Evolutionary conservation across 92 coral and sea anemone genomes (phyloP).

Genomic region (Bergia sp.): DNA sequence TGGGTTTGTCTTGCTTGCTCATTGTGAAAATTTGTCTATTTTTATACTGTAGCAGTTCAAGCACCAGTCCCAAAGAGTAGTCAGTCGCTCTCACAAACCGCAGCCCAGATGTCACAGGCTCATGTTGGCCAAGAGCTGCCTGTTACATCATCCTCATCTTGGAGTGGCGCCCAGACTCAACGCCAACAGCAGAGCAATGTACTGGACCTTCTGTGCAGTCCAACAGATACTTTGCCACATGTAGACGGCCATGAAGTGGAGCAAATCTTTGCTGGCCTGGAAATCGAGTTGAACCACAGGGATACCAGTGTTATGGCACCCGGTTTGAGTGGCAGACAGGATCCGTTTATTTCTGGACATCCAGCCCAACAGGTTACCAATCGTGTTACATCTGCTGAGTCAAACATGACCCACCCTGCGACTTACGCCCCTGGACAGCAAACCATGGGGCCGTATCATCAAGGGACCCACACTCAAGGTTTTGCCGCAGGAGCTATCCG

Average conservation of each 20-base stretch:
- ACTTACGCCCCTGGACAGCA: constrained; percentile 53
- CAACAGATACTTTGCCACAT: constrained; percentile 85
- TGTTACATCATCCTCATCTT: constrained; percentile 50
- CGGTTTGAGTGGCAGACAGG: constrained; percentile 67
- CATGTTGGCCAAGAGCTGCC: constrained; percentile 26
- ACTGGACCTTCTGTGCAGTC: constrained; percentile 76
- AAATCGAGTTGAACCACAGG: constrained; percentile 78
- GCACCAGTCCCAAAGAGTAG: constrained; percentile 20
- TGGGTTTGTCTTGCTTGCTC: not conserved
- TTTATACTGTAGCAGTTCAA: not conserved
- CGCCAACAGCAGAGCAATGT: constrained; percentile 76
- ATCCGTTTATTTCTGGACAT: constrained; percentile 42
- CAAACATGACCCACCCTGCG: constrained; percentile 39
- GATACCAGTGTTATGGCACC: constrained; percentile 48
- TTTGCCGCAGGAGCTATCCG: constrained; percentile 40
- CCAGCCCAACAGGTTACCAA: constrained; percentile 40
- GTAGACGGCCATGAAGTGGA: constrained; percentile 98
- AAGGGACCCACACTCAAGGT: constrained; percentile 37
- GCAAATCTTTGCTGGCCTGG: constrained; percentile 92
- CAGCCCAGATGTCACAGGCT: constrained; percentile 22
- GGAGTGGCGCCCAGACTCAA: constrained; percentile 63
- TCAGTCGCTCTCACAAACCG: constrained; percentile 15
- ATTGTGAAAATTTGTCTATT: not conserved
- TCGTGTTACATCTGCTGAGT: constrained; percentile 52
- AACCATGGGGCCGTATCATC: constrained; percentile 47